Conservation (phyloP, 2,888 invertebrate species). For the Formica aserva region DNA sequence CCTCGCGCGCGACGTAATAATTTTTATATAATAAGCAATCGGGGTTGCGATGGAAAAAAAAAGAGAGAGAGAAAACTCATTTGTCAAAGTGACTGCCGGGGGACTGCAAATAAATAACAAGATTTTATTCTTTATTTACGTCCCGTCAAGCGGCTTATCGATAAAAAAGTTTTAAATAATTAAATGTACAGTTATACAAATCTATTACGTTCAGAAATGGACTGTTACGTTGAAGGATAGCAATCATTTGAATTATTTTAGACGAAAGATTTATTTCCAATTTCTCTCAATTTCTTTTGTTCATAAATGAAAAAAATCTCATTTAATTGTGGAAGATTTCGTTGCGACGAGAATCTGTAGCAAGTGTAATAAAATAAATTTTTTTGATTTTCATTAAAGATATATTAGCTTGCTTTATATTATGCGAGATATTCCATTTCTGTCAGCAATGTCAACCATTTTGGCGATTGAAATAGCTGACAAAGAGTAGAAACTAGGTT, state of each 20-base stretch:
- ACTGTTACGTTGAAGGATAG: neutral
- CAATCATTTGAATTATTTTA: neutral
- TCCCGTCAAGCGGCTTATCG: neutral
- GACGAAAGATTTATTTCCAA: neutral
- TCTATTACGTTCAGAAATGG: neutral
- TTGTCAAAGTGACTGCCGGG: neutral
- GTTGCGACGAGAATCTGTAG: neutral
- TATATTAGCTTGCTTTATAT: neutral
- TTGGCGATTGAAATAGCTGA: conserved; percentile 28
- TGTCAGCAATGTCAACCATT: neutral
- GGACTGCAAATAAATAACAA: neutral
- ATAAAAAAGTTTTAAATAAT: neutral
- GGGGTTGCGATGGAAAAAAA: neutral
- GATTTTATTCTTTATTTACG: neutral
- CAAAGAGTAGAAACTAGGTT: conserved; percentile 39
- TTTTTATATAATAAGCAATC: neutral
- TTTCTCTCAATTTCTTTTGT: neutral
- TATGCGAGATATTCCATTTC: conserved; percentile 11
- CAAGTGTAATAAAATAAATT: neutral
- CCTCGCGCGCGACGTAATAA: neutral
- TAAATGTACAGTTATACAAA: neutral
- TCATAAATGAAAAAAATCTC: neutral
- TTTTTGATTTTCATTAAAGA: neutral
- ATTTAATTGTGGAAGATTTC: neutral
- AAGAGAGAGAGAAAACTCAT: neutral